Evolutionary conservation across 2,888 invertebrate genomes (phyloP), one percentile per base, ranked within the genome.

Genomic region (Leucophora obtusa): DNA sequence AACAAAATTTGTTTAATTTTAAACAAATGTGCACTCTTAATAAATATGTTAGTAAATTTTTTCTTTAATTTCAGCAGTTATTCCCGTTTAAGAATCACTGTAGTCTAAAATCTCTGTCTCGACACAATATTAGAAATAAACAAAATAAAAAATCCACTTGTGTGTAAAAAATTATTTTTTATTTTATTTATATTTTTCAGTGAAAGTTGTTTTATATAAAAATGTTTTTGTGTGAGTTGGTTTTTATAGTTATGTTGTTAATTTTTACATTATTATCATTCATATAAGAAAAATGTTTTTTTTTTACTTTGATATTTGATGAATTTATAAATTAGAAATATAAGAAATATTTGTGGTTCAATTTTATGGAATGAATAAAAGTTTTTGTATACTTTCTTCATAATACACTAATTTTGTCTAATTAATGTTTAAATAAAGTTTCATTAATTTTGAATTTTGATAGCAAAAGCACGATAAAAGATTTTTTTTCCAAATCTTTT

Each of bases 151-250:
- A 47, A 60, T 62, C 9, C 18, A 56, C 38, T 62, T 24, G 72
- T 73, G 21, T 65, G 15, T 58, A 51, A 65, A 51, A 28, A 50
- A 10, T 14, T n/a, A n/a, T 2, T 47, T 10, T 47, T 10, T n/a
- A n/a, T 47, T n/a, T 43, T 47, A 47, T 38, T 43, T 73, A 11
- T 17, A 1, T 28, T 15, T 60, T 62, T 68, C 66, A 68, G 74
- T 75, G 74, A 75, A 75, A 75, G 74, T 75, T 68, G 47, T 68
- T 60, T 54, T n/a, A 38, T n/a, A 38, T 11, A 47, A 33, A 54
- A 38, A 58, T 28, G 28, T n/a, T 59, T 72, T 10, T 50, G 28
- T 63, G 58, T 33, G 11, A 62, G 14, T 60, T 28, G 7, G 6
- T 7, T 43, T 24, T 33, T 62, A 58, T 35, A 47, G 33, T 50